Conservation (phyloP, 2,888 invertebrate species). For the Eupithecia vulgata region DNA sequence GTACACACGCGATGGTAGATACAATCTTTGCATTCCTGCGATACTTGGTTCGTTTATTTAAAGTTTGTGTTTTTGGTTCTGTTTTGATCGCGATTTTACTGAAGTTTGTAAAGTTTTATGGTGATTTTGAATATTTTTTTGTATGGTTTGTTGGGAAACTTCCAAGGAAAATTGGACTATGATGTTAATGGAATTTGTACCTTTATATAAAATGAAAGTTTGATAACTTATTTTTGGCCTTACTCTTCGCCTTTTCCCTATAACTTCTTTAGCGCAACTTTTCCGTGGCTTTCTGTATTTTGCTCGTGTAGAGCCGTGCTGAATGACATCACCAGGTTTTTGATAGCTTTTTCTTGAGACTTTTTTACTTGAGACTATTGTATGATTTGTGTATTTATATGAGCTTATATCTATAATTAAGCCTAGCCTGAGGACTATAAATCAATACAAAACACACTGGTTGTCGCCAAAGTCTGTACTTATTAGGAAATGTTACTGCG, state of each 20-base stretch:
- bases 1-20: slow-evolving; percentile 59
- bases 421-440: not conserved
- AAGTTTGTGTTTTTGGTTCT: slow-evolving; percentile 13
- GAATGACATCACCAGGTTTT: not conserved
- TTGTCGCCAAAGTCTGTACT: not conserved
- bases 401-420: not conserved
- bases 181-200: not conserved
- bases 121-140: not conserved
- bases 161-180: not conserved
- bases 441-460: not conserved
- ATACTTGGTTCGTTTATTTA: slow-evolving; percentile 21
- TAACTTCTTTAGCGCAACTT: not conserved
- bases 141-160: slow-evolving; percentile 1
- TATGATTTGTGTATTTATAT: not conserved
- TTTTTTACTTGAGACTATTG: not conserved
- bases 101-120: slow-evolving; percentile 16
- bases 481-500: not conserved
- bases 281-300: not conserved
- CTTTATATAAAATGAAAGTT: not conserved
- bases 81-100: slow-evolving; percentile 15
- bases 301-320: not conserved
- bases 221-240: not conserved
- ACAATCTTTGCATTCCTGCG: slow-evolving; percentile 30
- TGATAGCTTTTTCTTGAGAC: not conserved
- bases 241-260: not conserved